Evolutionary conservation across 2,797 vertebrate genomes (phyloP).

Genomic region (Fistularia tabacaria): DNA sequence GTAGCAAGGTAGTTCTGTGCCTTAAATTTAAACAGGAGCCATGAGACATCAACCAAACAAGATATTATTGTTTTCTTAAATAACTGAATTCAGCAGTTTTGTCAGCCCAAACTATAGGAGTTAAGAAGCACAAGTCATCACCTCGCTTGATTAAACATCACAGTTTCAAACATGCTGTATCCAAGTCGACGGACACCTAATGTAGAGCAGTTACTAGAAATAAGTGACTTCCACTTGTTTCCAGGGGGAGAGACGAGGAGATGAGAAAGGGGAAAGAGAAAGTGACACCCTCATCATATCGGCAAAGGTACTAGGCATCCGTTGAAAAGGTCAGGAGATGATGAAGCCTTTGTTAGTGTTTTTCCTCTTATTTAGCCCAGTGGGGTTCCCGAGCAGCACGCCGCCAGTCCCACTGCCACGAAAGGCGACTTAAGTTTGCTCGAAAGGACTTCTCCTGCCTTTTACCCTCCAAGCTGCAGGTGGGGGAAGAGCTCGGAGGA

Average conservation of each 20-base stretch:
- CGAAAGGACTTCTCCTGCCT: slow-evolving; percentile 4
- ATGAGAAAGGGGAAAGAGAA: slow-evolving; percentile 6
- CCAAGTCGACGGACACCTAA: not conserved
- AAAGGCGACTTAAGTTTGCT: not conserved
- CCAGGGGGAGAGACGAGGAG: slow-evolving; percentile 6
- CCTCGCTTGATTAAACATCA: too few relatives aligned
- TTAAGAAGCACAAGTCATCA: too few relatives aligned
- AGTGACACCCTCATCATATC: slow-evolving; percentile 28
- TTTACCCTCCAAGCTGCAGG: slow-evolving; percentile 21
- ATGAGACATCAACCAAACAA: too few relatives aligned
- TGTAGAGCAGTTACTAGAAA: slow-evolving; percentile 13
- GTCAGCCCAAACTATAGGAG: too few relatives aligned
- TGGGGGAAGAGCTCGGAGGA: slow-evolving; percentile 15
- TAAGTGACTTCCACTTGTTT: slow-evolving; percentile 6
- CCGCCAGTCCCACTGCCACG: not conserved
- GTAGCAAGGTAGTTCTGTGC: too few relatives aligned
- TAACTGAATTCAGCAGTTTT: too few relatives aligned
- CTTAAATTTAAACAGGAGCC: too few relatives aligned
- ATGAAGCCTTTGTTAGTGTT: slow-evolving; percentile 41
- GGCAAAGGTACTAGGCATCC: not conserved
- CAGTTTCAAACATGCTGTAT: too few relatives aligned
- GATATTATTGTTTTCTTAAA: too few relatives aligned
- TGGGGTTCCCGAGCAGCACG: slow-evolving; percentile 6
- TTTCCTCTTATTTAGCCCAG: slow-evolving; percentile 12
- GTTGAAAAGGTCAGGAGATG: slow-evolving; percentile 51